Evolutionary conservation across 92 coral and sea anemone species (phyloP).

Genomic region (Nematostella vectensis): DNA sequence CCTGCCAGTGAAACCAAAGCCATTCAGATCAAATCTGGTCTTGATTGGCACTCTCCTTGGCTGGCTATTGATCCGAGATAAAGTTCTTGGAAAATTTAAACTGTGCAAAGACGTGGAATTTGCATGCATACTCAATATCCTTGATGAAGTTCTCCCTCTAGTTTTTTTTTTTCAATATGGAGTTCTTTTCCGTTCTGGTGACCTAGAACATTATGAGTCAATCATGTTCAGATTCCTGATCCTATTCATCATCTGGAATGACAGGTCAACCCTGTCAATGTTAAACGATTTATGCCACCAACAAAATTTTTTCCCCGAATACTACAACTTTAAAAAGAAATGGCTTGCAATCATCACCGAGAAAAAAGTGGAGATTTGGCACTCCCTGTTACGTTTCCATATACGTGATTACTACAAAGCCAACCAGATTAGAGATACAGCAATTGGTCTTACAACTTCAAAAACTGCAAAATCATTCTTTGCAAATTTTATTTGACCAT

Average conservation of each 20-base stretch:
- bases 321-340: conserved; percentile 24
- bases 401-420: conserved; percentile 19
- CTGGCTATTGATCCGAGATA: conserved; percentile 37
- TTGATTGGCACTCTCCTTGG: conserved; percentile 29
- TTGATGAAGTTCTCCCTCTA: conserved; percentile 40
- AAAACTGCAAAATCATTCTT: conserved; percentile 16
- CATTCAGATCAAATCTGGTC: conserved; percentile 19
- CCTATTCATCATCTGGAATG: conserved; percentile 33
- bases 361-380: conserved; percentile 41
- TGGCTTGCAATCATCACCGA: conserved; percentile 36
- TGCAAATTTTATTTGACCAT: conserved; percentile 14
- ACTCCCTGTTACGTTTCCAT: conserved; percentile 18
- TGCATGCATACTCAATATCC: conserved; percentile 21
- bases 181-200: conserved; percentile 23
- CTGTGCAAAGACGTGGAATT: conserved; percentile 48
- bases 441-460: conserved; percentile 18
- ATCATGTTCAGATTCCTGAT: conserved; percentile 29
- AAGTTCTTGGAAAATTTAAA: conserved; percentile 24
- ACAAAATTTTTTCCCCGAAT: conserved; percentile 28
- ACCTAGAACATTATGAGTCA: conserved; percentile 13
- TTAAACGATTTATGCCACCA: conserved; percentile 32
- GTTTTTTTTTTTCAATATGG: conserved; percentile 20
- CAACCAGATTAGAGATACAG: conserved; percentile 19
- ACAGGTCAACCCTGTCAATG: conserved; percentile 40
- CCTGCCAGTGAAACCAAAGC: conserved; percentile 44